Base-by-base conservation (phyloP, 2,113 vertebrate species). In the Hiodon tergisus region DNA sequence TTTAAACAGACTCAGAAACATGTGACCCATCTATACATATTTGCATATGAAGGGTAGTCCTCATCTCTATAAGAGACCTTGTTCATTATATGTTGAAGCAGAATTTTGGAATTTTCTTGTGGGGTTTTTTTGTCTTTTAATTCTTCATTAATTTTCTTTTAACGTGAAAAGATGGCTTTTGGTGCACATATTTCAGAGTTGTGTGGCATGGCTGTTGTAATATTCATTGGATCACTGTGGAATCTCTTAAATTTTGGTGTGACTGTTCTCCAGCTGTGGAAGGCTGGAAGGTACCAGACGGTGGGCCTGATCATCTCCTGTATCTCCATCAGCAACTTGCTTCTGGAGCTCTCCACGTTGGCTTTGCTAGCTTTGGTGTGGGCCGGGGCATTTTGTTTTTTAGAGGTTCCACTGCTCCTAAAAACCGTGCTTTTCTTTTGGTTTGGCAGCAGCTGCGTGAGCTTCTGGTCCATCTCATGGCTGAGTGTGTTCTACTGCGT, bases 391-490 rank as follows among this genome's bases (percentile, higher is more conserved):
- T 80, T 48, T 74, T 76, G 75, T 71, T 60, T 10, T 3, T 62
- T 3, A 1, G 9, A 67, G 14, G 31, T 67, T 16, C 65, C 57
- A 8, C 65, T 55, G 2, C 0, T 75, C 46, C 6, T 67, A 31
- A 59, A 31, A 31, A 13, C 16, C 59, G 65, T 72, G 53, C 16
- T 59, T 57, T 80, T 68, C 6, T 10, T 80, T 46, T 81, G 78
- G 81, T 16, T 83, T 71, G 66, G 53, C 52, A 77, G 77, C 77
- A 83, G 78, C 77, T 78, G 67, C 5, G 60, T 78, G 48, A 85
- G 85, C 75, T 83, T 85, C 77, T 83, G 83, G 85, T 75, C 73
- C 5, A 80, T 82, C 0, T 75, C 83, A 17, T 79, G 82, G 81
- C 74, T 82, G n/a, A 82, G 76, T 48, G 57, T 82, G 31, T 67